Conservation (phyloP, 2,797 vertebrate genomes). For the Fringilla coelebs region DNA sequence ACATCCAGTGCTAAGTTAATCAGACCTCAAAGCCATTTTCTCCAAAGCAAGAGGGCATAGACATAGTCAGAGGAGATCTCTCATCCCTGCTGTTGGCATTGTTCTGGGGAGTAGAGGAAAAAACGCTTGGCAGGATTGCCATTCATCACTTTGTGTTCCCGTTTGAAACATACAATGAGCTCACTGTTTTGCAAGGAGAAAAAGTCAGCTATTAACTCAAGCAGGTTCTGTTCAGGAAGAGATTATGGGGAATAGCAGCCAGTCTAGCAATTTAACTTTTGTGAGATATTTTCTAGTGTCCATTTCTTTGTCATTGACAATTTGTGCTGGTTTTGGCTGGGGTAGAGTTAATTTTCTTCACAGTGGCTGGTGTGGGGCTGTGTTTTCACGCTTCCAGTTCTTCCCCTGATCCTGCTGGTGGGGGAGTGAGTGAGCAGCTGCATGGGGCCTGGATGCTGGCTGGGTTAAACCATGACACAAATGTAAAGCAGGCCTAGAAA, state of each 20-base stretch:
- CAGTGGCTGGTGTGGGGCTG: not conserved
- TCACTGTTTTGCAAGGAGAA: constrained; percentile 25
- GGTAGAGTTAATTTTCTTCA: not conserved
- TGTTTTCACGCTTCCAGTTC: not conserved
- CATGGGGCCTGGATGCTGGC: not conserved
- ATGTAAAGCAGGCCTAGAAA: not conserved
- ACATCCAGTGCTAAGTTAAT: not conserved
- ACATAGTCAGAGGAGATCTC: not conserved
- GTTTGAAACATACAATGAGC: not conserved
- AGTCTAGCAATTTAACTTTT: not conserved
- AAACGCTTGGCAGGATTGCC: not conserved
- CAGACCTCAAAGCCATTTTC: constrained; percentile 9
- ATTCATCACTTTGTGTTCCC: not conserved
- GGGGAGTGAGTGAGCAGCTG: not conserved
- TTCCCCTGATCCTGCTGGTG: not conserved
- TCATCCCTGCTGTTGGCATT: not conserved
- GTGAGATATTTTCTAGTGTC: not conserved
- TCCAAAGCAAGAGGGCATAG: not conserved
- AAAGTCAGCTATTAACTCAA: not conserved
- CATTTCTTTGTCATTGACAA: not conserved
- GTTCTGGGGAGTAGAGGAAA: not conserved
- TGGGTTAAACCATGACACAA: not conserved
- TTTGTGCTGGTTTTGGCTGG: not conserved
- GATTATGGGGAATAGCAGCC: not conserved
- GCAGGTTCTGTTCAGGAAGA: not conserved